These are phyloP conservation scores for Cyrtonyx montezumae DNA, from an alignment of 2,113 vertebrate genomes.

Conservation along the genomic window DNA sequence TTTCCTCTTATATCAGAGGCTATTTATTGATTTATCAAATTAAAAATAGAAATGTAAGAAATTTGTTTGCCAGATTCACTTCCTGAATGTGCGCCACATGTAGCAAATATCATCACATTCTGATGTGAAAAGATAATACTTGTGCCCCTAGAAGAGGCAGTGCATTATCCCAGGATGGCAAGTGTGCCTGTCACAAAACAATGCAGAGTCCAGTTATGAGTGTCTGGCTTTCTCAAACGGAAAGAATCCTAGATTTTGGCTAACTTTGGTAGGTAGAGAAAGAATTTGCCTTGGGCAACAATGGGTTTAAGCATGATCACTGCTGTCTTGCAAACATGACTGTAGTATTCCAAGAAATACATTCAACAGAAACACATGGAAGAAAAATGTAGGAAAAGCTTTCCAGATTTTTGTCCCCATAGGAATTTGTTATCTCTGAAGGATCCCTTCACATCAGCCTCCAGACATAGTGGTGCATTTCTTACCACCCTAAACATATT, in stretches of 20 bases:
- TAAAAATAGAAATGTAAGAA: background rate
- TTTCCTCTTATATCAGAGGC: background rate
- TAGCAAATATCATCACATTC: background rate
- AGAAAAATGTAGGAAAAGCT: background rate
- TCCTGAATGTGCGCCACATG: background rate
- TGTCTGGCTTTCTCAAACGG: background rate
- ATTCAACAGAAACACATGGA: background rate
- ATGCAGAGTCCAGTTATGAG: background rate
- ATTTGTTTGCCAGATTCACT: background rate
- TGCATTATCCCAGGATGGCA: fast-evolving
- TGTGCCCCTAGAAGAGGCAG: background rate
- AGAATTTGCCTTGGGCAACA: background rate
- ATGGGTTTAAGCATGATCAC: fast-evolving
- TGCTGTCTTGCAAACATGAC: background rate
- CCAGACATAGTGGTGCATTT: background rate
- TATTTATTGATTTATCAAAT: background rate
- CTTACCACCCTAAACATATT: background rate
- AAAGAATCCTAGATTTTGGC: background rate
- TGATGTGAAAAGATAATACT: background rate
- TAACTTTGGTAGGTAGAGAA: background rate
- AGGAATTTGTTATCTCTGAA: background rate
- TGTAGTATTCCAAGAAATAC: background rate
- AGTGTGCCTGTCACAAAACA: background rate
- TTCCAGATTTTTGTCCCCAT: background rate
- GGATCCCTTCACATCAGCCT: background rate